Evolutionary conservation across 1,140 invertebrate species (phyloP).

Genomic region (Apis dorsata): DNA sequence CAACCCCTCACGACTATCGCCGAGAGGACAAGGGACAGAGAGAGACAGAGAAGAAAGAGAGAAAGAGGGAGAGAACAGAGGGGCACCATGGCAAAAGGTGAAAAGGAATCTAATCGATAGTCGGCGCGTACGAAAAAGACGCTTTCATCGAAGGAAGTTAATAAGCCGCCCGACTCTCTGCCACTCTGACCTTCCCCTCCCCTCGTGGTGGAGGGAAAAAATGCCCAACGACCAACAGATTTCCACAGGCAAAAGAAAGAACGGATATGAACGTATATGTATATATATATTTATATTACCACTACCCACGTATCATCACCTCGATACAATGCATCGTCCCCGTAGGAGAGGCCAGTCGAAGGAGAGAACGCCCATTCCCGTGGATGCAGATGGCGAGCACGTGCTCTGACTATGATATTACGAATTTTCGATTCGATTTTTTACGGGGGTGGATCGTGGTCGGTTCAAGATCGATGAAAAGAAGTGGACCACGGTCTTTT

Average conservation of each 20-base stretch:
- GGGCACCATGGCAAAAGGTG: constrained; percentile 18
- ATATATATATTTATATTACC: constrained; percentile 27
- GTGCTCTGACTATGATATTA: constrained; percentile 45
- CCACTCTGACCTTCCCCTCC: constrained; percentile 37
- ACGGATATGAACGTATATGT: constrained; percentile 47
- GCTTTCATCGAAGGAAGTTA: constrained; percentile 51
- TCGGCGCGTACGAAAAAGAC: constrained; percentile 31
- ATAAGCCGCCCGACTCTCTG: constrained; percentile 40
- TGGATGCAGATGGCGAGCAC: constrained; percentile 60
- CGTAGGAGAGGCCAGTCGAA: background rate
- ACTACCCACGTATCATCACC: constrained; percentile 26
- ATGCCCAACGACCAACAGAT: constrained; percentile 50
- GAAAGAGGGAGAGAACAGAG: background rate
- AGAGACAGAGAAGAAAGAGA: background rate
- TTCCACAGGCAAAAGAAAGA: constrained; percentile 14
- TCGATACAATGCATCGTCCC: background rate
- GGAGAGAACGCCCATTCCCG: constrained; percentile 11
- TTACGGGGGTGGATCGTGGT: background rate
- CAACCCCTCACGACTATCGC: background rate
- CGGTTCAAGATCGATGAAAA: background rate
- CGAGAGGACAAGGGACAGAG: no score
- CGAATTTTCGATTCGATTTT: background rate
- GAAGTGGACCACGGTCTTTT: background rate
- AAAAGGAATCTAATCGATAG: constrained; percentile 39
- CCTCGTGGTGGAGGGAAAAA: constrained; percentile 6